Evolutionary conservation across 2,888 invertebrate genomes (phyloP).

Genomic region (Torymus texanus): DNA sequence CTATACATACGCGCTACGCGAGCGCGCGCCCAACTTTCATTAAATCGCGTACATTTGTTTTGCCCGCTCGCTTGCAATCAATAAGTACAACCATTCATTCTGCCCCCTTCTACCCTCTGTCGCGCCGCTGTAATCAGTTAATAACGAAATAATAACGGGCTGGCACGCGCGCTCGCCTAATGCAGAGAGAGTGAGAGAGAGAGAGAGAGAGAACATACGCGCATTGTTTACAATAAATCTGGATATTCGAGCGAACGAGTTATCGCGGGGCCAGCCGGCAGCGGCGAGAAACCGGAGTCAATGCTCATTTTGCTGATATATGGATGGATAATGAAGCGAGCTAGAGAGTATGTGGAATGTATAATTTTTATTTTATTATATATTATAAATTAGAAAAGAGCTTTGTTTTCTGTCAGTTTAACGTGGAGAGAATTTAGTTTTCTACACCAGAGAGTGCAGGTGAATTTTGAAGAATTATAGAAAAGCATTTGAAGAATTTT

Average conservation of each 20-base stretch:
- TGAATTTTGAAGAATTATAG: too few species aligned
- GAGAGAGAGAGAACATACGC: not conserved
- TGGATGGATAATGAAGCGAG: slow-evolving; percentile 4
- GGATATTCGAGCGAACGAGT: slow-evolving; percentile 31
- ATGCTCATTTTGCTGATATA: slow-evolving; percentile 1
- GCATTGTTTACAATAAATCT: slow-evolving; percentile 49
- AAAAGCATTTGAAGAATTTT: not conserved
- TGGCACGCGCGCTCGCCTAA: slow-evolving; percentile 17
- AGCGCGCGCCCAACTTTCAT: not conserved
- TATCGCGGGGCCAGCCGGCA: slow-evolving; percentile 14
- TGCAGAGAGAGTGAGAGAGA: not conserved
- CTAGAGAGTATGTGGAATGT: not conserved
- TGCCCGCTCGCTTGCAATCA: slow-evolving; percentile 29
- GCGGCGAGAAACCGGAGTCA: slow-evolving; percentile 1
- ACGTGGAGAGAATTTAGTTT: too few species aligned
- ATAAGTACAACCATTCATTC: slow-evolving; percentile 19
- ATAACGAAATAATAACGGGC: slow-evolving; percentile 50
- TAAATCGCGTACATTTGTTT: slow-evolving; percentile 19
- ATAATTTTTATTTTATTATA: too few species aligned
- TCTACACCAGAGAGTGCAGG: too few species aligned
- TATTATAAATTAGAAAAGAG: too few species aligned
- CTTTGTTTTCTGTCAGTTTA: too few species aligned
- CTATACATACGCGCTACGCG: not conserved
- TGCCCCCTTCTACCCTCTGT: not conserved
- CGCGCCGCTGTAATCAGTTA: slow-evolving; percentile 42